phyloP scores from a whole-genome alignment of 30 jellyfish, hydroid and myxozoan species.

The Rhopilema esculentum region DNA sequence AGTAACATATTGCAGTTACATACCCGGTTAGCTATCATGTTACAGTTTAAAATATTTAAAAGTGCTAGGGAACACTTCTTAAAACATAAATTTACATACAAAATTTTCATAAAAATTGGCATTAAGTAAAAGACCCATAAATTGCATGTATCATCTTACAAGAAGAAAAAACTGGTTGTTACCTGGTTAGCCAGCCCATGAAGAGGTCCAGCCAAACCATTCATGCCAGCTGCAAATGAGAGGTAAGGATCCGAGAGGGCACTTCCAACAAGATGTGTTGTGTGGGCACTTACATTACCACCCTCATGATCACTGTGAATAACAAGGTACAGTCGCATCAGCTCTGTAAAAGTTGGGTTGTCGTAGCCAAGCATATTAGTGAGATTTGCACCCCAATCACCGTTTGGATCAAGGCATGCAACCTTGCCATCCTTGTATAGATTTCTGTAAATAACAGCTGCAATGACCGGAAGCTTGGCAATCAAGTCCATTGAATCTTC shows the following conservation, averaged over 20 bases:
- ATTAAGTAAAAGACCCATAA: too few species aligned
- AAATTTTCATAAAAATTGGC: too few species aligned
- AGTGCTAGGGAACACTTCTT: too few species aligned
- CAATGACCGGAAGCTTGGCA: constrained; percentile 95
- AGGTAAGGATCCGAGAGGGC: constrained; percentile 96
- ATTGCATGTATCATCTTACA: too few species aligned
- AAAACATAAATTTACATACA: too few species aligned
- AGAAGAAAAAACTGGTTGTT: neutral
- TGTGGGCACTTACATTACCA: constrained; percentile 99
- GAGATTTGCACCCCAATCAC: constrained; percentile 90
- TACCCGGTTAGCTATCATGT: too few species aligned
- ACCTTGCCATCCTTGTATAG: constrained; percentile 92
- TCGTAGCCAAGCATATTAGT: constrained; percentile 86
- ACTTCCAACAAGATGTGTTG: constrained; percentile 97
- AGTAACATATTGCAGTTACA: too few species aligned
- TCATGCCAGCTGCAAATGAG: constrained; percentile 96
- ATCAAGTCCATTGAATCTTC: constrained; percentile 97
- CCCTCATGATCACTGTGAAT: constrained; percentile 99
- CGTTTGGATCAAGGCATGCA: constrained; percentile 85
- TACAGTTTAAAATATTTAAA: too few species aligned
- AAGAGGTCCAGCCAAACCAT: constrained; percentile 99
- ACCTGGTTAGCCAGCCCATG: constrained; percentile 99
- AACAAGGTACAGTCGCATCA: constrained; percentile 91
- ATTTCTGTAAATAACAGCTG: constrained; percentile 93
- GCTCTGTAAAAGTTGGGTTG: constrained; percentile 74